Conservation (phyloP, 2,888 invertebrate genomes). For the Eretmocerus hayati region DNA sequence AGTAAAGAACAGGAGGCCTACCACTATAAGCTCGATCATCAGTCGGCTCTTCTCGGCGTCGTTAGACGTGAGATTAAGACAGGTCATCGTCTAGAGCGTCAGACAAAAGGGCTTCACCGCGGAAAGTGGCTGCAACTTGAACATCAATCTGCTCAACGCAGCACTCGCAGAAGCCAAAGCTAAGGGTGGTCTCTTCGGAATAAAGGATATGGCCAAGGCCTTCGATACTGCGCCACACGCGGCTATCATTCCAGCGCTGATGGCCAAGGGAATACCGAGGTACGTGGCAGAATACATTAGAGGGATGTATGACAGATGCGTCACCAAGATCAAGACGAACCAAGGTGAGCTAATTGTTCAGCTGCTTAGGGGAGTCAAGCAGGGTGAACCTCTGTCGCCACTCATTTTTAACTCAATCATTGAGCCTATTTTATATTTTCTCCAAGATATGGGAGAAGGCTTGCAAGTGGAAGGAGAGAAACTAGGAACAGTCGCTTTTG, state of each 20-base stretch:
- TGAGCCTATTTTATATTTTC: not conserved
- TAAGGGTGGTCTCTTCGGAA: not conserved
- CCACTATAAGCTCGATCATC: not conserved
- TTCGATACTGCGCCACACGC: conserved; percentile 19
- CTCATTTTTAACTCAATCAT: conserved; percentile 13
- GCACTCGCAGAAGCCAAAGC: not conserved
- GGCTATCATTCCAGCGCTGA: not conserved
- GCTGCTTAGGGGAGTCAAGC: conserved; percentile 43
- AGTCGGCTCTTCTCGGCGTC: not conserved
- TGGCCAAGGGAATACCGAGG: not conserved
- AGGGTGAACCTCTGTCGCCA: conserved; percentile 44
- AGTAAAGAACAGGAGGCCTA: not conserved
- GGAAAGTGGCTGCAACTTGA: not conserved
- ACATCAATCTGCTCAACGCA: conserved; percentile 15
- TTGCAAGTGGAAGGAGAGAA: not conserved
- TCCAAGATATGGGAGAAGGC: not conserved
- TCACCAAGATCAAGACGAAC: not conserved
- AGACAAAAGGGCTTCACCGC: not conserved
- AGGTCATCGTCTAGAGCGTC: not conserved
- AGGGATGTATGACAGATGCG: not conserved
- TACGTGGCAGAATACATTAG: not conserved
- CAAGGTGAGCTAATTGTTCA: conserved; percentile 21
- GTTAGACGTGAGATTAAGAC: not conserved
- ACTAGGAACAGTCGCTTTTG: conserved; percentile 18
- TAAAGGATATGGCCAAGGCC: conserved; percentile 18